These are phyloP conservation scores for Esox lucius DNA, from an alignment of 2,797 vertebrate species.

Conservation along the genomic window DNA sequence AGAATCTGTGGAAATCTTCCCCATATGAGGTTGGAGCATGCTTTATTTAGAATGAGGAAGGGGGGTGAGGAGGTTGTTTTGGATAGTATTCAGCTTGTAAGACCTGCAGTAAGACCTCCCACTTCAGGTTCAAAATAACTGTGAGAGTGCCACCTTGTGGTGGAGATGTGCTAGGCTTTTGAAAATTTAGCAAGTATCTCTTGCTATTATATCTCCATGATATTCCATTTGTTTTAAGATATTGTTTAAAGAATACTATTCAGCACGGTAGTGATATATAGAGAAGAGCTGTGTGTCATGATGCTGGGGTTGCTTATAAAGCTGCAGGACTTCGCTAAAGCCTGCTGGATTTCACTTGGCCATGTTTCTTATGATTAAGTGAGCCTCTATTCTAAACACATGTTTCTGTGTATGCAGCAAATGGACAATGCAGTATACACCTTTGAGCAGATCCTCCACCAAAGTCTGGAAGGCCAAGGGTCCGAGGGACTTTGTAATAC, in stretches of 20 bases:
- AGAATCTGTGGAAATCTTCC: conserved; percentile 2
- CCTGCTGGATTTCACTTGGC: too few relatives aligned
- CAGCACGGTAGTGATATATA: background rate
- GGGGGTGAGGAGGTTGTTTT: conserved; percentile 14
- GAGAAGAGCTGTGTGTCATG: background rate
- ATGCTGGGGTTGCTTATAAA: background rate
- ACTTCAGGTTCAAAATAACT: conserved; percentile 11
- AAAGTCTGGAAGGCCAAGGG: conserved; percentile 84
- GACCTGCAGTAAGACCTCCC: background rate
- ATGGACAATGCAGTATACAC: conserved; percentile 91
- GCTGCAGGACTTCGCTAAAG: background rate
- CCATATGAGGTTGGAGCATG: background rate
- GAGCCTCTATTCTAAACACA: background rate
- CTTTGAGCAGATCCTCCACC: conserved; percentile 91
- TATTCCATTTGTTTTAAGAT: background rate
- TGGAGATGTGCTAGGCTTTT: background rate
- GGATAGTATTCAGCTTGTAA: conserved; percentile 33
- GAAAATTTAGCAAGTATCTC: background rate
- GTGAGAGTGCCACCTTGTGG: conserved; percentile 48
- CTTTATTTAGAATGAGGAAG: background rate
- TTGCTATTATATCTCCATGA: too few relatives aligned
- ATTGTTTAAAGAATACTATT: background rate
- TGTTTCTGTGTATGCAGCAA: conserved; percentile 75
- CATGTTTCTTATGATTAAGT: background rate
- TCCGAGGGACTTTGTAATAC: conserved; percentile 84